These are phyloP conservation scores for Thelaira solivaga DNA, from an alignment of 2,888 invertebrate genomes.

Conservation along the genomic window DNA sequence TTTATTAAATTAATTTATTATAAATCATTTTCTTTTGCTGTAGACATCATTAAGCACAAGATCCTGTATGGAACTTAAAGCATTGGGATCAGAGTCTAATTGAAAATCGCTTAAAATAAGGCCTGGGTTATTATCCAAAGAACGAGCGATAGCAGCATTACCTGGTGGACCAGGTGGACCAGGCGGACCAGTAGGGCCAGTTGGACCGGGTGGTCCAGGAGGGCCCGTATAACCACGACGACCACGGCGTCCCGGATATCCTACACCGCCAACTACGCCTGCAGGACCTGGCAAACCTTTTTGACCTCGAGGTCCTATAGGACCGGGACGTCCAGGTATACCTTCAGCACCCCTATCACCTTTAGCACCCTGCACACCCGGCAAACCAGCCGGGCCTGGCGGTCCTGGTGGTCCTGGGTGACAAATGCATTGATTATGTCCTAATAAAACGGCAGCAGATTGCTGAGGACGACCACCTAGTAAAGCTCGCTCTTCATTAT, in stretches of 20 bases:
- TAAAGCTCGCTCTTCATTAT: slow-evolving; percentile 17
- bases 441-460: slow-evolving; percentile 28
- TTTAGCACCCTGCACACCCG: slow-evolving; percentile 57
- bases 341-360: slow-evolving; percentile 61
- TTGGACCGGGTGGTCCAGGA: slow-evolving; percentile 53
- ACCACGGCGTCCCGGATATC: slow-evolving; percentile 58
- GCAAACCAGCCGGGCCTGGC: slow-evolving; percentile 46
- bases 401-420: slow-evolving; percentile 64
- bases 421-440: slow-evolving; percentile 35
- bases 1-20: not conserved
- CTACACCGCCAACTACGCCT: slow-evolving; percentile 58
- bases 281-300: slow-evolving; percentile 51
- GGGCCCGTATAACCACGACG: slow-evolving; percentile 63
- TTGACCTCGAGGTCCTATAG: slow-evolving; percentile 54
- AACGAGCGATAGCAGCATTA: slow-evolving; percentile 41
- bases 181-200: slow-evolving; percentile 55
- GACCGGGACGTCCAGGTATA: slow-evolving; percentile 45
- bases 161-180: slow-evolving; percentile 58
- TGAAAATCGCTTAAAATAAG: slow-evolving; percentile 30
- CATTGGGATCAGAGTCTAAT: not conserved
- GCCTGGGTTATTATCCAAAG: not conserved
- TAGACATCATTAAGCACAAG: slow-evolving; percentile 27
- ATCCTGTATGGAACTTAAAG: too few relatives aligned
- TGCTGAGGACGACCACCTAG: slow-evolving; percentile 39
- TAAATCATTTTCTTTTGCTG: slow-evolving; percentile 23